A percentile compares a stretch with the other conserved stretches of the same genome.
These are phyloP conservation scores for Malurus cyaneus DNA, from an alignment of 2,113 vertebrate species.

Conservation along the genomic window DNA sequence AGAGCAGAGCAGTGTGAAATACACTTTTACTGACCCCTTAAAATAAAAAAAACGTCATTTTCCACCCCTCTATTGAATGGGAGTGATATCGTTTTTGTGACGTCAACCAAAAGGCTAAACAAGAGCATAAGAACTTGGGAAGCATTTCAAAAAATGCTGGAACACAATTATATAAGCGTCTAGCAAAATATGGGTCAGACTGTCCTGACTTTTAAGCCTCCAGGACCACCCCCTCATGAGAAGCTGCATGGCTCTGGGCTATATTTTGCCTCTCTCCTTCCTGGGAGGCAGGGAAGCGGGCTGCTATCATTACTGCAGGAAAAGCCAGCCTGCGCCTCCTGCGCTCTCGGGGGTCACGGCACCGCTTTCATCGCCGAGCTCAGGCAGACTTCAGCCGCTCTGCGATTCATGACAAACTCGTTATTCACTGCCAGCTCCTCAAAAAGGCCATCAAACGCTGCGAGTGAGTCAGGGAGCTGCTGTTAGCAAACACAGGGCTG, in stretches of 20 bases:
- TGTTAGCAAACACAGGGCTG: background rate
- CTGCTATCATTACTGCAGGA: constrained; percentile 8
- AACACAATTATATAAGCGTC: constrained; percentile 26
- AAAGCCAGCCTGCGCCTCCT: background rate
- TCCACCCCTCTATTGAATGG: rapidly evolving
- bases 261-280: background rate
- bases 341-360: background rate
- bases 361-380: background rate
- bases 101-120: background rate
- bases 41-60: background rate
- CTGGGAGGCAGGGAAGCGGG: background rate
- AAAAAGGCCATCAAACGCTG: background rate
- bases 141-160: background rate
- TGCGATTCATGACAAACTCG: background rate
- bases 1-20: background rate
- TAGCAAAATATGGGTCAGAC: constrained; percentile 34
- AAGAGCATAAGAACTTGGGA: background rate
- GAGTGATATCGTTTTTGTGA: background rate
- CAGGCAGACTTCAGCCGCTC: background rate
- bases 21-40: background rate
- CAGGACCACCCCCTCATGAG: constrained; percentile 40
- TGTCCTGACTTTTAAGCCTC: constrained; percentile 44
- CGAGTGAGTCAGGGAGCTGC: background rate
- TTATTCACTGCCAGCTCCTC: background rate
- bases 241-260: background rate